Base-by-base conservation (phyloP, 2,797 vertebrate species). In the Steatocranus sp. region DNA sequence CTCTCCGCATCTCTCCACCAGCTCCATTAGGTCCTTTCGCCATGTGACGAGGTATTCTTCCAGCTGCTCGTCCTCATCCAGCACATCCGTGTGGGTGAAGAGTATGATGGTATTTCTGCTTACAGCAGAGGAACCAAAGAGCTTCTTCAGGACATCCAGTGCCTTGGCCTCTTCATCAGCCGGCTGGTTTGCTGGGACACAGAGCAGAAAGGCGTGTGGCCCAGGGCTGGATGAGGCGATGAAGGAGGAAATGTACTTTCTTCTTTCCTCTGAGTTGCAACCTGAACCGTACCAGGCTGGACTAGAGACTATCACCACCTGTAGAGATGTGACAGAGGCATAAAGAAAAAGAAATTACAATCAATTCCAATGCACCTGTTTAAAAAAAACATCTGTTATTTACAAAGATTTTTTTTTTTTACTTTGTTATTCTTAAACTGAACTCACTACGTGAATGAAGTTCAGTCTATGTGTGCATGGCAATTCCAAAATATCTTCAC, bases 131-230 rank as follows among this genome's bases (percentile, higher is more conserved):
- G 90, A 50, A 48, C 95, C 96, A 1, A 96, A 90, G 18, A 96
- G 89, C 77, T 86, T 79, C 51, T 83, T 79, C 61, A 96, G 88
- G 38, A 79, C 91, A 3, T 87, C 93, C 78, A 96, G 82, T 1
- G 93, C 94, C 48, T 88, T 87, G 51, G 89, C 80, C 80, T 95
- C 95, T 7, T 61, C 85, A 1, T 94, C 91, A 2, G 86, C 70
- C 0, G 92, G 90, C 78, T 83, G 92, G 88, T 95, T 91, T 75
- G 95, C 53, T 2, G 96, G 90, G 43, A 96, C 89, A 7, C 95
- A 96, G 61, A 97, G 91, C 79, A 97, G 90, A 86, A 97, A 96
- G 48, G 91, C 94, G 0, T 96, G 96, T 0, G 96, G 95, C 11
- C 96, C 96, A 0, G 96, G 96, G 83, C 91, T 88, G 9, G 95